A percentile compares a stretch with the other conserved stretches of the same genome.
Evolutionary conservation across 2,113 vertebrate species (phyloP).

Genomic region (Neolamprologus hecqui): DNA sequence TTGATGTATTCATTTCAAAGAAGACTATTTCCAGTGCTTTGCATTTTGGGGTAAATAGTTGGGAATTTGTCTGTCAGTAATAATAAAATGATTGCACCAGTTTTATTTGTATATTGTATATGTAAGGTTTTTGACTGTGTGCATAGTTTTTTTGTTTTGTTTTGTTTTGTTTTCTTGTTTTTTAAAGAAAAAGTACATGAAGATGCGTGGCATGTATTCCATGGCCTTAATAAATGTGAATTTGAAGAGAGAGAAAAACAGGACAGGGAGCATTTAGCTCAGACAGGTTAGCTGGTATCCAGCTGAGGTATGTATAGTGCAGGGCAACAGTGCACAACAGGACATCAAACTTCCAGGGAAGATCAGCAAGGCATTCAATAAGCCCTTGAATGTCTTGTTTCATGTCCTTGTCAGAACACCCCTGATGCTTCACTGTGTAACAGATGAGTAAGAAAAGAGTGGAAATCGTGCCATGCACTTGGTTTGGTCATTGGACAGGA

Average conservation of each 20-base stretch:
- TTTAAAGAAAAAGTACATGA: neutral
- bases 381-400: neutral
- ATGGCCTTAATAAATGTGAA: neutral
- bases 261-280: neutral
- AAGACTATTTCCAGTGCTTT: neutral
- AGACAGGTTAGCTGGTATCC: neutral
- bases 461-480: conserved; percentile 8
- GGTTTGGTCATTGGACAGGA: conserved; percentile 7
- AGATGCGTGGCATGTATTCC: neutral
- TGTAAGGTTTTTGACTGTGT: neutral
- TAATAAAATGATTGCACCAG: neutral
- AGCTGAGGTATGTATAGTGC: neutral
- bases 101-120: neutral
- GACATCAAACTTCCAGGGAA: neutral
- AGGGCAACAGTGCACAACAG: neutral
- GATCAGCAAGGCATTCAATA: neutral
- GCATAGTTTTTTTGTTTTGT: neutral
- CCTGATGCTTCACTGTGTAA: neutral
- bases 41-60: neutral
- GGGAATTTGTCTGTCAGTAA: neutral
- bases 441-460: conserved; percentile 4
- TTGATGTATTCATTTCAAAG: neutral
- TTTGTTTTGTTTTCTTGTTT: neutral
- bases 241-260: neutral
- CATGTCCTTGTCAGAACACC: neutral